Percentiles rank a stretch among this genome's conserved stretches.
Evolutionary conservation across 2,888 invertebrate species (phyloP).

Genomic region (Drosophila barbarae): DNA sequence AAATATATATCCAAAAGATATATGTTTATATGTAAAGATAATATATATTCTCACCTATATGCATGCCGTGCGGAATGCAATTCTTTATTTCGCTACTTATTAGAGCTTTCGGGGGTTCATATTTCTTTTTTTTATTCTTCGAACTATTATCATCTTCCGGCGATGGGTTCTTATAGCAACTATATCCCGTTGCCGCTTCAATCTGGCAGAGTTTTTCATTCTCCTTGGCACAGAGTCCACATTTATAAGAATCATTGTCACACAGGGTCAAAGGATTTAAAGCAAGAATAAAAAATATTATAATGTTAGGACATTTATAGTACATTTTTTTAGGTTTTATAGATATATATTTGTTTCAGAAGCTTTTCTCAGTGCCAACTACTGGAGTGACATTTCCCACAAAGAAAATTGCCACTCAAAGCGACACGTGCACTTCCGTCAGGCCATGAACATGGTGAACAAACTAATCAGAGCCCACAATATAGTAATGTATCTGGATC

Average conservation of each 20-base stretch:
- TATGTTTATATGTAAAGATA: background rate
- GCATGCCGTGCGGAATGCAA: background rate
- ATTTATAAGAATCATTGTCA: background rate
- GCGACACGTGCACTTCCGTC: slow-evolving; percentile 67
- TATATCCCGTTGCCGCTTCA: background rate
- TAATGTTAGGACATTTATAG: background rate
- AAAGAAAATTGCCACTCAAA: slow-evolving; percentile 69
- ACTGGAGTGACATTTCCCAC: slow-evolving; percentile 25
- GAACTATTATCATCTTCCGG: too few species aligned
- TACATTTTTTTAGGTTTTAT: background rate
- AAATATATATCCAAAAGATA: background rate
- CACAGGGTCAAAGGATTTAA: background rate
- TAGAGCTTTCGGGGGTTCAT: background rate
- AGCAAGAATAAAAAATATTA: background rate
- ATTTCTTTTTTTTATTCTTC: background rate
- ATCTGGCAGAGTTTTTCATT: background rate
- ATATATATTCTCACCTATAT: background rate
- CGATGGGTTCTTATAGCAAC: background rate
- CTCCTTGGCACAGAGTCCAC: background rate
- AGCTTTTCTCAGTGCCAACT: slow-evolving; percentile 33
- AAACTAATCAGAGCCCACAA: slow-evolving; percentile 33
- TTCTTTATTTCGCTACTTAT: background rate
- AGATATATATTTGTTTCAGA: background rate
- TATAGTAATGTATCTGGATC: slow-evolving; percentile 9
- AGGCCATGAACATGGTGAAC: slow-evolving; percentile 25